Conservation (phyloP, 2,888 invertebrate genomes). For the Podotricha telesiphe region DNA sequence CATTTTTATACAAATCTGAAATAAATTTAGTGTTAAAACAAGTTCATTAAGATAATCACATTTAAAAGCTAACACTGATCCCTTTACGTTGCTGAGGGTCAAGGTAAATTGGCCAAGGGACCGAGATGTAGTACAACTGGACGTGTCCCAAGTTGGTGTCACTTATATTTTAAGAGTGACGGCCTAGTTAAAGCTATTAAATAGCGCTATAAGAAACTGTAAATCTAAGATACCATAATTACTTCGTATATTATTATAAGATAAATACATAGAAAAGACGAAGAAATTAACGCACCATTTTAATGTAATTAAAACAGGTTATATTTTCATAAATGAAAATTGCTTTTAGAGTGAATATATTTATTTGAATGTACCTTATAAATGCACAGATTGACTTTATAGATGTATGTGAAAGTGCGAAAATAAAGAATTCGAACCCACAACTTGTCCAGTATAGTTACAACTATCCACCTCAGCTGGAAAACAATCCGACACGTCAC, state of each 20-base stretch:
- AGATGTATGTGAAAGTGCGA: no score
- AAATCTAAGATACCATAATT: no score
- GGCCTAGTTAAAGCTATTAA: conserved; percentile 8
- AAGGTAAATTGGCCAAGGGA: conserved; percentile 32
- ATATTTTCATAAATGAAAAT: no score
- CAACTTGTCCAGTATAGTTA: neutral
- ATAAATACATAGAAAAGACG: no score
- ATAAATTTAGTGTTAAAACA: no score
- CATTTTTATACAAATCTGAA: no score
- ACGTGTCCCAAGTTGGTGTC: conserved; percentile 39
- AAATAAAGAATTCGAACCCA: neutral
- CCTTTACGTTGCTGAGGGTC: conserved; percentile 26
- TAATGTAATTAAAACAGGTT: no score
- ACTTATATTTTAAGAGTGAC: conserved; percentile 11
- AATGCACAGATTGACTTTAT: no score
- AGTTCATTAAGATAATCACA: neutral
- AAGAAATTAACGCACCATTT: no score
- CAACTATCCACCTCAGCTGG: conserved; percentile 3
- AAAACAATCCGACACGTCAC: conserved; percentile 16
- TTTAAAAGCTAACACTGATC: conserved; percentile 5
- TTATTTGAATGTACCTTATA: no score
- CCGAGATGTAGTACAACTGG: conserved; percentile 39
- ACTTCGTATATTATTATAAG: no score
- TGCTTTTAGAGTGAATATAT: no score
- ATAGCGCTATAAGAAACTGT: neutral